Evolutionary conservation across 2,888 invertebrate genomes (phyloP), one percentile per base, ranked within the genome.

Genomic region (Polymixis lichenea): DNA sequence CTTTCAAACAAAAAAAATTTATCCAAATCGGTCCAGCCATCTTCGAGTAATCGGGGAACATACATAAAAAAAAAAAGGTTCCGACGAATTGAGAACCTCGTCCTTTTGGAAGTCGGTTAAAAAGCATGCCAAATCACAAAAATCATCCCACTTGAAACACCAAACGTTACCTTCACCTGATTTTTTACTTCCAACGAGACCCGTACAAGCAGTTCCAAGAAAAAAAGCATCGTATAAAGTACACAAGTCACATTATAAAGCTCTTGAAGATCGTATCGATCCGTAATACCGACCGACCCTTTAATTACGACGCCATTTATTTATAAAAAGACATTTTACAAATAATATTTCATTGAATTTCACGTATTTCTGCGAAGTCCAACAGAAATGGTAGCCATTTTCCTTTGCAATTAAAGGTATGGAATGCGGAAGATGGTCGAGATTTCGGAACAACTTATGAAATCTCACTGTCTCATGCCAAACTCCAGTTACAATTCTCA

Each of bases 301-400:
- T 80, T 83, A 83, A 83, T 83, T 77, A 80, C 13, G 43, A 49
- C 61, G 22, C 55, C 68, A 66, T 72, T 74, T 64, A 71, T 76
- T 72, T 55, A 46, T 13, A 6, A 68, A 64, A 56, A 56, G 8
- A 51, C 49, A 53, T 43, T 69, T 68, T 58, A 55, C 0, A 55
- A 70, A 64, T 55, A 60, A 65, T 81, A 56, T 68, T 68, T 82
- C 28, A 56, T 32, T 68, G 25, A 6, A 51, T 60, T 28, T 43
- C 13, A 11, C 28, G 22, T 11, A 66, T 66, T 77, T 61, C 60
- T 72, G 74, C 38, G 38, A 64, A 25, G 70, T 38, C 56, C 19
- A 6, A 56, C n/a, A 15, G 8, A 53, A 69, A 66, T 53, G 28
- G 38, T 1, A 32, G 49, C 43, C 61, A 72, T 83, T 66, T 72